Percentiles rank a stretch among this genome's conserved stretches.
Conservation (phyloP, 92 coral and sea anemone species). For the Parazoanthus darwini region DNA sequence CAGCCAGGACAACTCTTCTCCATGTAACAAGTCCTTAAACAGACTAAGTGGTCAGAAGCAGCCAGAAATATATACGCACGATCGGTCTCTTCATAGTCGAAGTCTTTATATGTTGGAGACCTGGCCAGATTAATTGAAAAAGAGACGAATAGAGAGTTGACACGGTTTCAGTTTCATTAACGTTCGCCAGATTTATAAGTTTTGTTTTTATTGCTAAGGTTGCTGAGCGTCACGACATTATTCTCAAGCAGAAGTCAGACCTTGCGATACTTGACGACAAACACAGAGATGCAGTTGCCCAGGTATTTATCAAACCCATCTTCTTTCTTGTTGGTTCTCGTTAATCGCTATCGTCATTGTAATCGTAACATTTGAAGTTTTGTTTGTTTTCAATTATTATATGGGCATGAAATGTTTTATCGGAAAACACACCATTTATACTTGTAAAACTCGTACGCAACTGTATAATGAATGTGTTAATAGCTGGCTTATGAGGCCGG, state of each 20-base stretch:
- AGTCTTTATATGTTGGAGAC: no score
- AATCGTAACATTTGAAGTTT: background rate
- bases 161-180: background rate
- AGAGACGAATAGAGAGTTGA: no score
- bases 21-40: background rate
- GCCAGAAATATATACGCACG: background rate
- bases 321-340: background rate
- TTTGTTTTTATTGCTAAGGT: slow-evolving; percentile 52
- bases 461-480: no score
- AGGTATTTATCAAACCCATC: slow-evolving; percentile 53
- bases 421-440: no score
- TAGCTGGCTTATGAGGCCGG: no score
- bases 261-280: slow-evolving; percentile 73
- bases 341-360: background rate
- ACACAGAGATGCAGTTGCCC: slow-evolving; percentile 81
- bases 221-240: slow-evolving; percentile 95
- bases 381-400: background rate
- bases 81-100: no score
- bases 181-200: background rate
- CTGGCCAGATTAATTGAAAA: no score
- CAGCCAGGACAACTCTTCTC: no score
- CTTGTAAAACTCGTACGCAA: no score
- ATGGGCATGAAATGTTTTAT: no score
- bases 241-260: slow-evolving; percentile 79
- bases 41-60: background rate